These are phyloP conservation scores for Paramacrobiotus metropolitanus DNA, from an alignment of 1,140 invertebrate species.

Conservation along the genomic window DNA sequence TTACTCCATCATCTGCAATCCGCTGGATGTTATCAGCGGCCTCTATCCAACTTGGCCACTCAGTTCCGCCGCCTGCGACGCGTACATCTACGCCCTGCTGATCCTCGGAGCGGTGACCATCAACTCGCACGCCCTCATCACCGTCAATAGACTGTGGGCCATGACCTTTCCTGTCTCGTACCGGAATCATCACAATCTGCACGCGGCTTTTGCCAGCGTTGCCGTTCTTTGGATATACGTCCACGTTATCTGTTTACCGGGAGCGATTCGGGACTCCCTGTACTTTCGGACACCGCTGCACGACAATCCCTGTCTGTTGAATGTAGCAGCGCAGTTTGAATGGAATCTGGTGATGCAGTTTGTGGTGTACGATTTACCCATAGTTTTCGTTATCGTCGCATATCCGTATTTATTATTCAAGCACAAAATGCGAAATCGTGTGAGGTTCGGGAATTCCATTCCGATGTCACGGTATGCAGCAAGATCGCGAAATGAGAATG, in stretches of 20 bases:
- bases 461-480: too few relatives aligned
- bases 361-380: too few relatives aligned
- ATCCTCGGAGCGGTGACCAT: background rate
- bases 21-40: background rate
- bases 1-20: background rate
- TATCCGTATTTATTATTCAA: too few relatives aligned
- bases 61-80: background rate
- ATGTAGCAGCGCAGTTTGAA: too few relatives aligned
- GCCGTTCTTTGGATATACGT: background rate
- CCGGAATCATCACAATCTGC: background rate
- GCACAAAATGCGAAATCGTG: too few relatives aligned
- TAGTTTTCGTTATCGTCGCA: too few relatives aligned
- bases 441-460: too few relatives aligned
- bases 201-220: background rate
- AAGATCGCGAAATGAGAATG: too few relatives aligned
- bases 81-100: background rate
- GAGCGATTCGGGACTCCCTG: background rate
- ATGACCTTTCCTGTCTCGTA: background rate
- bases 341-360: too few relatives aligned
- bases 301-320: too few relatives aligned
- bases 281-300: background rate
- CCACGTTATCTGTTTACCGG: background rate
- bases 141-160: background rate
- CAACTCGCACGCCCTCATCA: background rate
- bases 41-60: background rate